Evolutionary conservation across 2,888 invertebrate genomes (phyloP).

Genomic region (Eumerus sabulonum): DNA sequence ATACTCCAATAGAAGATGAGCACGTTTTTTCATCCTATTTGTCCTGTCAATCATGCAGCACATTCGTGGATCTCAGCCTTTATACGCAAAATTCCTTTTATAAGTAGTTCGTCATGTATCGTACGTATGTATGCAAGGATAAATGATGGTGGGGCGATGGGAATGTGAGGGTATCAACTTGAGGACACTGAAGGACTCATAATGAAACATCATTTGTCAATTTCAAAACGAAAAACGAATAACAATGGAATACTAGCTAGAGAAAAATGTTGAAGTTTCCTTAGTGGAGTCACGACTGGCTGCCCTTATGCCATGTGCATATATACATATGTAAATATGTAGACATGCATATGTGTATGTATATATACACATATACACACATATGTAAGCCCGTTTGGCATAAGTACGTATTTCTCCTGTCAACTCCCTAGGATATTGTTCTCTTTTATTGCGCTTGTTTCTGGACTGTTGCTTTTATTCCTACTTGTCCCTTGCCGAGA

Average conservation of each 20-base stretch:
- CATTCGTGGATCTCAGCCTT: not conserved
- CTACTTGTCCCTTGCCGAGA: not conserved
- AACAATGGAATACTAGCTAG: slow-evolving; percentile 61
- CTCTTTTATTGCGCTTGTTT: slow-evolving; percentile 60
- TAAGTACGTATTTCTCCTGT: slow-evolving; percentile 37
- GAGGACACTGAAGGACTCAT: slow-evolving; percentile 56
- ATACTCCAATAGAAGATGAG: slow-evolving; percentile 21
- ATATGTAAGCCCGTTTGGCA: not conserved
- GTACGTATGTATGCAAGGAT: not conserved
- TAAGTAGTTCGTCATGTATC: slow-evolving; percentile 1
- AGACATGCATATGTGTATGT: not conserved
- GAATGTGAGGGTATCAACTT: slow-evolving; percentile 29
- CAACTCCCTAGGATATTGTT: slow-evolving; percentile 58
- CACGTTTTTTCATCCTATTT: slow-evolving; percentile 10
- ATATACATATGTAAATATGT: no score
- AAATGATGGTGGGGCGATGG: not conserved
- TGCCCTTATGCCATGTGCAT: not conserved
- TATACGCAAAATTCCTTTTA: slow-evolving; percentile 20
- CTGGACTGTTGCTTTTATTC: slow-evolving; percentile 15
- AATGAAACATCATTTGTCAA: slow-evolving; percentile 69
- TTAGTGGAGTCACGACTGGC: slow-evolving; percentile 16
- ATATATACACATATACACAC: no score
- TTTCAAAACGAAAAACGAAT: slow-evolving; percentile 65
- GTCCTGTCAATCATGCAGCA: not conserved
- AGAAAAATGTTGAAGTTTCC: slow-evolving; percentile 46